These are phyloP conservation scores for Petaurus breviceps DNA, from an alignment of 2,113 vertebrate species.

Conservation along the genomic window DNA sequence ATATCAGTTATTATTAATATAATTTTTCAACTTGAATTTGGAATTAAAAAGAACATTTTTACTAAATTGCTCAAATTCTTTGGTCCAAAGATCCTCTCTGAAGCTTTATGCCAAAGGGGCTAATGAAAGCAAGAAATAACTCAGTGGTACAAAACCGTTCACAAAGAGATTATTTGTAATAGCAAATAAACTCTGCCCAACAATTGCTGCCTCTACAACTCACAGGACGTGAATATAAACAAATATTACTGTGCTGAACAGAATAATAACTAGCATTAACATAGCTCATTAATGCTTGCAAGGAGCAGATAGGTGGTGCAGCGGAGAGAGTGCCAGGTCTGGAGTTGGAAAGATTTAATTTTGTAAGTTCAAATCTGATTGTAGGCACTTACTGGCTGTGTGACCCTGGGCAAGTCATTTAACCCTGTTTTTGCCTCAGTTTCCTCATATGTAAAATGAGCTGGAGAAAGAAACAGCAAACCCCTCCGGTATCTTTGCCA, in stretches of 20 bases:
- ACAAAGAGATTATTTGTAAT: background rate
- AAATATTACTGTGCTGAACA: too few relatives aligned
- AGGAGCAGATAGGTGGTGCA: background rate
- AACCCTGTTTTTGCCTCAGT: background rate
- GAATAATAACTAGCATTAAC: background rate
- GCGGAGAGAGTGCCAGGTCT: background rate
- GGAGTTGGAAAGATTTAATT: background rate
- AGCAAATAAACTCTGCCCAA: background rate
- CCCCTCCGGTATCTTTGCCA: too few relatives aligned
- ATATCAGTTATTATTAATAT: background rate
- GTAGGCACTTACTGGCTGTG: background rate
- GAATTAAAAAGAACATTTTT: background rate
- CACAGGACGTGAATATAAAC: background rate
- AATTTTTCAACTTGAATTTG: background rate
- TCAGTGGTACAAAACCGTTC: background rate
- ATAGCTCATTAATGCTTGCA: background rate
- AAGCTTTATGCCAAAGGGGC: background rate
- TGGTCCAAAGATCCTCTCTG: background rate
- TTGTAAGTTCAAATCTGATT: background rate
- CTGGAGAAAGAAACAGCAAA: background rate
- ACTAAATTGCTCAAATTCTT: background rate
- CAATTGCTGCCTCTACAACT: background rate
- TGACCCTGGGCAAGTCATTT: background rate
- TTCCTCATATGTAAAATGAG: background rate
- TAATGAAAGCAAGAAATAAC: background rate